phyloP scores from a whole-genome alignment of 2,797 vertebrate species.

The Ceryle rudis region DNA sequence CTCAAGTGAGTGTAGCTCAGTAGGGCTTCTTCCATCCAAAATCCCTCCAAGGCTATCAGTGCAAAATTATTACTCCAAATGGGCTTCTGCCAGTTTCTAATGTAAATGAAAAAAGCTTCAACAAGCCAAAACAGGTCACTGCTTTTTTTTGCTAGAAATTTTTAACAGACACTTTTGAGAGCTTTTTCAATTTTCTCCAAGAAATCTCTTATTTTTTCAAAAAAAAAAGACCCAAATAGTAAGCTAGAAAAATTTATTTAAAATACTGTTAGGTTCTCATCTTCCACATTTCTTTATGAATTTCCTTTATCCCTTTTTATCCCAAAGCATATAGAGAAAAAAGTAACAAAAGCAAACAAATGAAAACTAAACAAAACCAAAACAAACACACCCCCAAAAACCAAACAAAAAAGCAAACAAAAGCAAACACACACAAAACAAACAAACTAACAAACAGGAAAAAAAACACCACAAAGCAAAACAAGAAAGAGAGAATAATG shows the following conservation, averaged over 20 bases:
- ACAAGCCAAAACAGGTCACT: neutral
- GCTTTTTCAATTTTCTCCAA: neutral
- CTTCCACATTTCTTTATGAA: neutral
- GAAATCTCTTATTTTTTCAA: neutral
- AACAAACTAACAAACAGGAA: rapidly evolving
- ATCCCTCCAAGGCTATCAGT: neutral
- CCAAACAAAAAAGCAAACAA: too few species aligned
- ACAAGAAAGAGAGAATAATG: neutral
- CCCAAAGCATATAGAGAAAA: neutral
- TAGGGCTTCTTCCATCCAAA: neutral
- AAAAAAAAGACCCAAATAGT: neutral
- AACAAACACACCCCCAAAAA: too few species aligned
- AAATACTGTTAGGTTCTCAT: neutral
- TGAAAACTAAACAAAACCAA: rapidly evolving
- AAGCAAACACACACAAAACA: too few species aligned
- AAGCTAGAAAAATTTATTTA: neutral
- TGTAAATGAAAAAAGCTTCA: neutral
- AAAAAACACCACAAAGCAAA: neutral
- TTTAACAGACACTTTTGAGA: neutral
- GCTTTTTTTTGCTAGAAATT: neutral
- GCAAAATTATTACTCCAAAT: neutral
- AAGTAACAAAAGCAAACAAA: rapidly evolving
- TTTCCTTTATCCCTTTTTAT: neutral
- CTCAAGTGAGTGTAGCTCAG: neutral
- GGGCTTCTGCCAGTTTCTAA: neutral